These are phyloP conservation scores for Sylvilagus bachmani DNA, from an alignment of 2,113 vertebrate species.

Conservation along the genomic window DNA sequence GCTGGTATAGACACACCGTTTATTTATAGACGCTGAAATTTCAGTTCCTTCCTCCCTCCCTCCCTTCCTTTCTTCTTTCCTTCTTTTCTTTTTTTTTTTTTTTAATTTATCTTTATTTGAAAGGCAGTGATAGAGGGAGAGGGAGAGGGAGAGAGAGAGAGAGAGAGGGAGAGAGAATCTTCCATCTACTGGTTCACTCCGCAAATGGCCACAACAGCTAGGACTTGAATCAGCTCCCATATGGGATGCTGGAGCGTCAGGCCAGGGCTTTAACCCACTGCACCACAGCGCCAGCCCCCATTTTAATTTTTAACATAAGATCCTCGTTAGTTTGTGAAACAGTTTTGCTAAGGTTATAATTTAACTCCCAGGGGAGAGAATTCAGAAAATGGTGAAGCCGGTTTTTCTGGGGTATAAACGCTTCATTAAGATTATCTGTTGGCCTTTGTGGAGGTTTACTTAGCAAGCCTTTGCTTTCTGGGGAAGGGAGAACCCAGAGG, in stretches of 20 bases:
- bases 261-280: no score
- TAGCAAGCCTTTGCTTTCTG: conserved; percentile 38
- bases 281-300: no score
- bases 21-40: neutral
- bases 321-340: conserved; percentile 66
- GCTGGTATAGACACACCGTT: neutral
- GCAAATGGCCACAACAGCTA: no score
- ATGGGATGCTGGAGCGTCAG: no score
- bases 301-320: conserved; percentile 61
- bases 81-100: neutral
- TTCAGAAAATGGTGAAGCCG: conserved; percentile 48
- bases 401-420: conserved; percentile 44
- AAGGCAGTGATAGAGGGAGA: no score
- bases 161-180: no score
- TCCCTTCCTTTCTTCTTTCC: neutral
- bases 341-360: conserved; percentile 64
- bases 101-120: no score
- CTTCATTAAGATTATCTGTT: conserved; percentile 64
- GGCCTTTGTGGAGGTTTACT: conserved; percentile 15
- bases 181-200: no score
- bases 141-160: no score
- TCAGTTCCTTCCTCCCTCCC: no score
- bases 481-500: neutral
- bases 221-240: no score
- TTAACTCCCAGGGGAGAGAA: conserved; percentile 58